A percentile compares a stretch with the other conserved stretches of the same genome.
phyloP scores from a whole-genome alignment of 1,140 invertebrate species.

The Pachypeltis micranthus region DNA sequence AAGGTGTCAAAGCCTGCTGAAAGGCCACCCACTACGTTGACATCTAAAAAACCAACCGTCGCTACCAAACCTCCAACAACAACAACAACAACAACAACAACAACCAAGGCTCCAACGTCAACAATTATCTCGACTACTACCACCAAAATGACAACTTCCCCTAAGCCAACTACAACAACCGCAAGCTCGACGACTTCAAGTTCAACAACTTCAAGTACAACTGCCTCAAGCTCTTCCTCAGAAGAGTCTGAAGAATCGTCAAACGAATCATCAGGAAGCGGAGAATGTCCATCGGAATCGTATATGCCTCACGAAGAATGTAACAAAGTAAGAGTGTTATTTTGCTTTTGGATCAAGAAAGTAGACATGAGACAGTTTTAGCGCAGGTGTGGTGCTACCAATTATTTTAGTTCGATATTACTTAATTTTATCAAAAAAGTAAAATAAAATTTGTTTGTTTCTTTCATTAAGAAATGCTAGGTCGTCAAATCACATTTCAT shows the following conservation, averaged over 20 bases:
- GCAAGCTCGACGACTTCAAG: slow-evolving; percentile 33
- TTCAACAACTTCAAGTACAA: slow-evolving; percentile 25
- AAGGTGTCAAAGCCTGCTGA: slow-evolving; percentile 12
- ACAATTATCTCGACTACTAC: no score
- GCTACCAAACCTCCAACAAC: slow-evolving; percentile 12
- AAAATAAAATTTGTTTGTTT: slow-evolving; percentile 14
- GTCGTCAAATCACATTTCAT: no score
- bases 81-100: slow-evolving; percentile 19
- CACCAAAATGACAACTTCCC: slow-evolving; percentile 17
- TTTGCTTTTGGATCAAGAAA: no score
- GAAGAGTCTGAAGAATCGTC: background rate
- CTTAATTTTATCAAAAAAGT: slow-evolving; percentile 1
- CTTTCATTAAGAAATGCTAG: no score
- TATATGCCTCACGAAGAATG: slow-evolving; percentile 55
- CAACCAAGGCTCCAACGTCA: slow-evolving; percentile 9
- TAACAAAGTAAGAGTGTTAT: slow-evolving; percentile 42
- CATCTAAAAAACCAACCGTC: slow-evolving; percentile 3
- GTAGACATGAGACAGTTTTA: no score
- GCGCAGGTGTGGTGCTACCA: no score
- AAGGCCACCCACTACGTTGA: background rate
- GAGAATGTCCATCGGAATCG: slow-evolving; percentile 45
- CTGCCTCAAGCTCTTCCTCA: slow-evolving; percentile 16
- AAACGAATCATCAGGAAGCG: slow-evolving; percentile 22
- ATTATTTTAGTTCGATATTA: no score
- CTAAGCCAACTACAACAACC: slow-evolving; percentile 27